phyloP scores from a whole-genome alignment of 2,797 vertebrate species.

The Xiphophorus birchmanni region DNA sequence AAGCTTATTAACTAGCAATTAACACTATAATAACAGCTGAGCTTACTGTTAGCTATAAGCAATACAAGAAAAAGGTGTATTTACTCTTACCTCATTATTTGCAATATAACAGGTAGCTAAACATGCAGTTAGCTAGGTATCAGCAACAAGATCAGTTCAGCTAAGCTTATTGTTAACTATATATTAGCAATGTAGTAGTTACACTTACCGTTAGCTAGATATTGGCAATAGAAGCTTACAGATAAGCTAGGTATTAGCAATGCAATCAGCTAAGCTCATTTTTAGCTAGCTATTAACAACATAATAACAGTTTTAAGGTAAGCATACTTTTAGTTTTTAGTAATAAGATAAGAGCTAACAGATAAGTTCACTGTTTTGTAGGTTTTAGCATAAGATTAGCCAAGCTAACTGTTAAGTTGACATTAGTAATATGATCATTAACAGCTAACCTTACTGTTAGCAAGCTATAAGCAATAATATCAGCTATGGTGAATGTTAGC shows the following conservation, averaged over 20 bases:
- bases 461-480: not conserved
- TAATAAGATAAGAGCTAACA: not conserved
- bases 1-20: not conserved
- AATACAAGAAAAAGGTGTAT: not conserved
- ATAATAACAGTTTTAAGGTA: not conserved
- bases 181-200: too few relatives aligned
- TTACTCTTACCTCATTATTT: not conserved
- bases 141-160: not conserved
- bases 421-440: not conserved
- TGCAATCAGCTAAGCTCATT: not conserved
- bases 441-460: not conserved
- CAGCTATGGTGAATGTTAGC: not conserved
- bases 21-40: too few relatives aligned
- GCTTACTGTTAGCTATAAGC: not conserved
- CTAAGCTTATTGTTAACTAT: not conserved
- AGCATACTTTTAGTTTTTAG: not conserved
- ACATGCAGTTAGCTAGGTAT: not conserved
- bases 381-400: not conserved
- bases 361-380: not conserved
- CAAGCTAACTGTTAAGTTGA: not conserved
- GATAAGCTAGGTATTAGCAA: not conserved
- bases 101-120: not conserved
- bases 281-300: not conserved
- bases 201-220: too few relatives aligned
- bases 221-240: not conserved